Conservation (phyloP, 2,113 vertebrate genomes). For the Sorex fumeus region DNA sequence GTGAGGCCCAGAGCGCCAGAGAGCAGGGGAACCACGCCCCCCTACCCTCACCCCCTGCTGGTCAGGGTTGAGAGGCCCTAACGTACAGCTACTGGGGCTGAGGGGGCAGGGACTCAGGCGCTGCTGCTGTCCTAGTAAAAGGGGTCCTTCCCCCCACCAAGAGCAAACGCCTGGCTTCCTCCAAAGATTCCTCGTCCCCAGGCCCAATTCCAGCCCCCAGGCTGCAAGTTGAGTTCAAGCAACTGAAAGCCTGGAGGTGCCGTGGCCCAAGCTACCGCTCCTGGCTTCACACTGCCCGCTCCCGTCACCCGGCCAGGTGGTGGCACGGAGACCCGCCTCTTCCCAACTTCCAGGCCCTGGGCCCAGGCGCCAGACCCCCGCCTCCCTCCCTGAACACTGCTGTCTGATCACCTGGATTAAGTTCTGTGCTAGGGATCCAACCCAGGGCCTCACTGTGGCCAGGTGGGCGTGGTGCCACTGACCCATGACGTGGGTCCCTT, state of each 20-base stretch:
- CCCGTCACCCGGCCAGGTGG: neutral
- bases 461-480: too few species aligned
- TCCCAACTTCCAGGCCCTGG: neutral
- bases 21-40: neutral
- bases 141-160: too few species aligned
- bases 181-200: neutral
- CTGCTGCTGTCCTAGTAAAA: neutral
- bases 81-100: too few species aligned
- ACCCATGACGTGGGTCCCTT: too few species aligned
- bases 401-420: too few species aligned
- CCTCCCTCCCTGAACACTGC: too few species aligned
- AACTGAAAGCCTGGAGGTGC: neutral
- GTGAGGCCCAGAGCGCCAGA: neutral
- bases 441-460: too few species aligned
- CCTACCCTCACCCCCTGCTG: too few species aligned
- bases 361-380: too few species aligned
- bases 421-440: too few species aligned
- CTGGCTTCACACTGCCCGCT: neutral
- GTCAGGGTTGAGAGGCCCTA: neutral
- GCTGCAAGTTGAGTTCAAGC: neutral
- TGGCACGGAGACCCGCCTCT: neutral
- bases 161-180: neutral
- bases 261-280: neutral
- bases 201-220: neutral
- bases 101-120: too few species aligned